Evolutionary conservation across 2,797 vertebrate genomes (phyloP).

Genomic region (Trachops cirrhosus): DNA sequence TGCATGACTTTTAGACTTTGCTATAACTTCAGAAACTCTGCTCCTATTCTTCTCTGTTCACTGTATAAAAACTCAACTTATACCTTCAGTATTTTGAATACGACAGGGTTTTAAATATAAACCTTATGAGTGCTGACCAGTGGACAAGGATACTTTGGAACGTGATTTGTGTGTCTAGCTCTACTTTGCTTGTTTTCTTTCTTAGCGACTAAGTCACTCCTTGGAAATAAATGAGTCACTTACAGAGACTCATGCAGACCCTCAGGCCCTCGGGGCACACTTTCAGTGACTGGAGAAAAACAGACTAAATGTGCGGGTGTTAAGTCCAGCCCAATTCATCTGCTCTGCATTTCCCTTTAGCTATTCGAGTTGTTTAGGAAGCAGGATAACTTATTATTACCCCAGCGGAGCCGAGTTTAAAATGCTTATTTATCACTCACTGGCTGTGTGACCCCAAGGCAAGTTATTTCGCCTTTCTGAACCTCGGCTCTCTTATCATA

Average conservation of each 20-base stretch:
- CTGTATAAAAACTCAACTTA: neutral
- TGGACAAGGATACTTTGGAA: conserved; percentile 1
- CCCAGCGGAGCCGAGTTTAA: conserved; percentile 28
- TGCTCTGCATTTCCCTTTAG: conserved; percentile 52
- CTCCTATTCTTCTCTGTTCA: neutral
- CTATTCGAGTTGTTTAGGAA: conserved; percentile 35
- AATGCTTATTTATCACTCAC: conserved; percentile 55
- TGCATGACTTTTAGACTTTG: neutral
- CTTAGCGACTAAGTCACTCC: conserved; percentile 53
- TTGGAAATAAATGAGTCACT: conserved; percentile 67
- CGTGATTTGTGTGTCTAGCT: conserved; percentile 53
- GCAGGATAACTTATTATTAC: conserved; percentile 46
- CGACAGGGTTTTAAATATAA: neutral
- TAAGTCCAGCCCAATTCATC: conserved; percentile 46
- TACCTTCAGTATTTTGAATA: neutral
- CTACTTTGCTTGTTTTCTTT: conserved; percentile 39
- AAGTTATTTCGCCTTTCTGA: conserved; percentile 59
- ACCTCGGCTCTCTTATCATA: conserved; percentile 31
- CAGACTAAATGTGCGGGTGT: neutral
- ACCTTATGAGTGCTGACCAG: neutral
- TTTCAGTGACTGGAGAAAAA: conserved; percentile 61
- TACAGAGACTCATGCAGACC: conserved; percentile 38
- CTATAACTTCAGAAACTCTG: neutral
- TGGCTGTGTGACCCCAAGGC: conserved; percentile 57
- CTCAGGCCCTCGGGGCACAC: neutral